Evolutionary conservation across 2,888 invertebrate genomes (phyloP).

Genomic region (Chrysolina oricalcia): DNA sequence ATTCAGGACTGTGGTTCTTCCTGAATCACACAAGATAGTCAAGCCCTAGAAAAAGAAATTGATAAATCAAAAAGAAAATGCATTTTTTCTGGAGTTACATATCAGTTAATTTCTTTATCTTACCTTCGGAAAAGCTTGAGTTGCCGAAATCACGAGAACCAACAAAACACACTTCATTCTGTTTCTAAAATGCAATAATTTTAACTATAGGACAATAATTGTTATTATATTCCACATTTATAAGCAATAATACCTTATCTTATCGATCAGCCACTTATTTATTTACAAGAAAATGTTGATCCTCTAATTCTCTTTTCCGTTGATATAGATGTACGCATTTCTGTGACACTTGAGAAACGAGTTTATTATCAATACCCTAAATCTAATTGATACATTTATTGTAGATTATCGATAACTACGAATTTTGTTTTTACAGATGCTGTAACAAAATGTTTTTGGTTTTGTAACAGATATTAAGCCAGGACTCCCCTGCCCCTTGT

Average conservation of each 20-base stretch:
- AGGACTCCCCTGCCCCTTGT: no score
- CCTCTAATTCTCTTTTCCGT: background rate
- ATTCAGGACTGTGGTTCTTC: no score
- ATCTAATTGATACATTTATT: slow-evolving; percentile 9
- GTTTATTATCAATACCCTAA: background rate
- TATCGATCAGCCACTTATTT: background rate
- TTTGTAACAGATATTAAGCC: no score
- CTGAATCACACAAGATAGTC: no score
- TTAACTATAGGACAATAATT: background rate
- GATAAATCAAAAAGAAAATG: no score
- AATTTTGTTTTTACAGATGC: background rate
- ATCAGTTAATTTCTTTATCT: background rate
- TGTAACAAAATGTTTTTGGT: no score
- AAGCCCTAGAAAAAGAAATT: no score
- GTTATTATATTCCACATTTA: background rate
- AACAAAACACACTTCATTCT: background rate
- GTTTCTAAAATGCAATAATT: background rate
- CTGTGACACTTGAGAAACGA: background rate
- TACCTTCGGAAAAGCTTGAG: slow-evolving; percentile 4
- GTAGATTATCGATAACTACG: background rate
- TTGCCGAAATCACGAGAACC: background rate
- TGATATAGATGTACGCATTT: background rate
- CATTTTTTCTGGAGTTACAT: no score
- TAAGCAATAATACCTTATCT: background rate
- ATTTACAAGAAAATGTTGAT: background rate